Evolutionary conservation across 2,113 vertebrate genomes (phyloP), one percentile per base, ranked within the genome.

Genomic region (Platysternon megacephalum): DNA sequence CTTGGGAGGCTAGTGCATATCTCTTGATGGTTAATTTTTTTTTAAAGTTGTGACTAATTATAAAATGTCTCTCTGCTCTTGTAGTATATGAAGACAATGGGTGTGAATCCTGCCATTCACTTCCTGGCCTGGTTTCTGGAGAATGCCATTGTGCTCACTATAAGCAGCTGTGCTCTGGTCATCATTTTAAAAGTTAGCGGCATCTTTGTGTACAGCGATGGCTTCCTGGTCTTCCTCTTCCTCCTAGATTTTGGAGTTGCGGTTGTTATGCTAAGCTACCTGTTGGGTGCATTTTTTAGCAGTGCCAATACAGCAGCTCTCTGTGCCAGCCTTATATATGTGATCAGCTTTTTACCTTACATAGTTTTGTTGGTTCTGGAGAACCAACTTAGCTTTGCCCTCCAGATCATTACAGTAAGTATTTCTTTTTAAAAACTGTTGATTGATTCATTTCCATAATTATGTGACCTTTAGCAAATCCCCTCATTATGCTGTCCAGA

Each of bases 61-160:
- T 24, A 79, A 44, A 5, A 24, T 5, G 9, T 81, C 3, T 58
- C 21, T 86, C 82, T 92, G 7, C 6, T 84, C 58, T 88, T 76
- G 35, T 97, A 98, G 98, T 98, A 98, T 52, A 91, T 98, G 98
- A 93, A 93, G 93, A 98, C 98, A 91, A 98, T 98, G 98, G 98
- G 98, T 4, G 97, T 98, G 4, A 91, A 96, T 76, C 97, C 98
- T 1, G 51, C 81, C 1, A 28, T 97, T 91, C 91, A 98, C 89
- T 98, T 98, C 92, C 91, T 98, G 74, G 98, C 98, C 65, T 98
- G 98, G 98, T 97, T 99, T 96, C 91, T 98, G 96, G 98, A 98
- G 95, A 98, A 98, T 35, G 5, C 90, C 17, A 93, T 94, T 4
- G 74, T 95, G 17, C 28, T 98, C 46, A 81, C 91, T 24, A 9